A percentile compares a stretch with the other conserved stretches of the same genome.
These are phyloP conservation scores for Gymnocypris eckloni DNA, from an alignment of 2,797 vertebrate genomes.

Conservation along the genomic window DNA sequence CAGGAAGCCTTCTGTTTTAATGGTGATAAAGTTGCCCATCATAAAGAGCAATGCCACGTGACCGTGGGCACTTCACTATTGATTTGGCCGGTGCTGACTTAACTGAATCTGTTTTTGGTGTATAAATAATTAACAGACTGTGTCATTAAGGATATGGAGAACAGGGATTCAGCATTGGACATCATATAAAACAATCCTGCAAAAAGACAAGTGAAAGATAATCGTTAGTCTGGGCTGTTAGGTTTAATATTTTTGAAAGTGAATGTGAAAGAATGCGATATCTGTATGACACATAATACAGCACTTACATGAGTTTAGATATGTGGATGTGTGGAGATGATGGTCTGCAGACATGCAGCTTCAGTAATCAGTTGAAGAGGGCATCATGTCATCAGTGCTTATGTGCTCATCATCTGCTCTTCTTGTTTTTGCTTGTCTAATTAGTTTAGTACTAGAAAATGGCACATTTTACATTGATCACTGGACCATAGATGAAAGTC, in stretches of 20 bases:
- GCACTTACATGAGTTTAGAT: not conserved
- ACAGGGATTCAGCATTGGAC: conserved; percentile 14
- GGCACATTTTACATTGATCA: not conserved
- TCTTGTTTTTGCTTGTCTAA: conserved; percentile 22
- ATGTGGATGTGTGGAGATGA: not conserved
- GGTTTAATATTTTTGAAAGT: not conserved
- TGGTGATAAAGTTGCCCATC: conserved; percentile 2
- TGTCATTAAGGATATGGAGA: conserved; percentile 41
- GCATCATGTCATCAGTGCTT: not conserved
- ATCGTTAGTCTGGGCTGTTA: not conserved
- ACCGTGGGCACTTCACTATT: conserved; percentile 42
- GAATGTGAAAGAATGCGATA: not conserved
- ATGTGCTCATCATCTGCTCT: not conserved
- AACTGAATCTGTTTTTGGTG: conserved; percentile 46
- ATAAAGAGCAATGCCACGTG: conserved; percentile 39
- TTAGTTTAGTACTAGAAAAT: conserved; percentile 29
- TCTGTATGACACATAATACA: not conserved
- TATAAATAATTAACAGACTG: conserved; percentile 49
- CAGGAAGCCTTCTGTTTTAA: conserved; percentile 5
- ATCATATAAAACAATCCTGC: not conserved
- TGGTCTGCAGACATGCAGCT: not conserved
- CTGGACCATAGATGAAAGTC: not conserved
- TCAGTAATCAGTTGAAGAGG: conserved; percentile 6
- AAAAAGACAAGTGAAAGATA: not conserved
- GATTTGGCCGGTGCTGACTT: conserved; percentile 43